Evolutionary conservation across 2,113 vertebrate species (phyloP), one percentile per base, ranked within the genome.

Genomic region (Guaruba guarouba): DNA sequence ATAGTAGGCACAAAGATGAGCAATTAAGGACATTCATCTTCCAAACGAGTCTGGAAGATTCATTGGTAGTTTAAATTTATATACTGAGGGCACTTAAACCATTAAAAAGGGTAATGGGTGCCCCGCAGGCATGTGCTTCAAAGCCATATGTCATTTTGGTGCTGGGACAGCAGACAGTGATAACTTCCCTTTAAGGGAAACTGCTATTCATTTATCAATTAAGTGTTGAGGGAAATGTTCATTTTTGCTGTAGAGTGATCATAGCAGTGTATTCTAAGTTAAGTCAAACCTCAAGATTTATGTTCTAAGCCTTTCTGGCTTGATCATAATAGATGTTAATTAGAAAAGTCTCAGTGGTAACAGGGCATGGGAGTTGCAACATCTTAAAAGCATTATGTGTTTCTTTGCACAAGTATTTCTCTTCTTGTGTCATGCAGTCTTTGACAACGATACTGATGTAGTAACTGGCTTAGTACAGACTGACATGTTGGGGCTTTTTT

Each of bases 1-100:
- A 96, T 97, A 94, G 18, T 64, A 74, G 86, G 73, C 71, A 64
- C 94, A 81, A 96, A 97, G 91, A 96, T 11, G 44, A 96, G 87
- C 97, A 96, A 95, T 98, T 97, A 97, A 93, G 76, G 74, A 80
- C 94, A 96, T 98, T 96, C 78, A 67, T 97, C 97, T 98, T 97
- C 82, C 78, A 95, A 97, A 97, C 96, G 93, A 97, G 83, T 88
- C 90, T 92, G 41, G 93, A 93, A 96, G 85, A 97, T 97, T 90
- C 84, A 90, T 82, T 94, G 71, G 92, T 96, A 92, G 89, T 95
- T 98, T 68, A 77, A 92, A 96, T 98, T 98, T 97, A 96, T 94
- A 79, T 90, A 95, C 84, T 43, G 91, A 97, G 96, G 96, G 79
- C 85, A 91, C 75, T 93, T 90, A 86, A 88, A 67, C 74, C 92